Evolutionary conservation across 1,140 invertebrate genomes (phyloP), one percentile per base, ranked within the genome.

Genomic region (Sarcophaga peregrina): DNA sequence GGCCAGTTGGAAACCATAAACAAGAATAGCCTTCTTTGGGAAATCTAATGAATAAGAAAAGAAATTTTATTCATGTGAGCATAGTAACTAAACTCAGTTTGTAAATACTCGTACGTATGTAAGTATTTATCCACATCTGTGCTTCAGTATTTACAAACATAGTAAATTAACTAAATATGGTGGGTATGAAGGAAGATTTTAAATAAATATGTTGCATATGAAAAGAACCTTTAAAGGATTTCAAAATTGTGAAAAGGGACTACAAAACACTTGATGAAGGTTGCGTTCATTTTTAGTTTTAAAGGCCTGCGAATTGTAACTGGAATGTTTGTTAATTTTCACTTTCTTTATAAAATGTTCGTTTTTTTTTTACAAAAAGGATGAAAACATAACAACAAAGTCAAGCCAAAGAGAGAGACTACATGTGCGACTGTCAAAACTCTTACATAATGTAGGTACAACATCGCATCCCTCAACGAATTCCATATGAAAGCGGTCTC

Each of bases 371-470:
- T 50, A 78, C 17, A 17, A 25, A 25, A 20, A 73, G 25, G 3
- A 73, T 37, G 20, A 73, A 73, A 73, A 74, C 45, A 48, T 5
- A 76, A 47, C n/a, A 15, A n/a, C 47, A 47, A 48, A 45, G n/a
- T n/a, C n/a, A n/a, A n/a, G n/a, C 46, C 9, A 76, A n/a, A 46
- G n/a, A 76, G 45, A n/a, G n/a, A n/a, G 45, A 46, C 74, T 47
- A 76, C n/a, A 47, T 74, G 47, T 78, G 47, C 50, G 75, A 9
- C 17, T 78, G 75, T 78, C 75, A 78, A 78, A 78, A 78, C 75
- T 78, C 52, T 78, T 78, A 47, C 75, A 78, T 78, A 78, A 78
- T 78, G 75, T 78, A 78, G 75, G 75, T 78, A 52, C 75, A 78
- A 78, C 75, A 78, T 37, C 4, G 25, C 25, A 76, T 48, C 48